Percentiles rank a stretch among this genome's conserved stretches.
phyloP scores from a whole-genome alignment of 1,140 invertebrate genomes.

The Planococcus citri region DNA sequence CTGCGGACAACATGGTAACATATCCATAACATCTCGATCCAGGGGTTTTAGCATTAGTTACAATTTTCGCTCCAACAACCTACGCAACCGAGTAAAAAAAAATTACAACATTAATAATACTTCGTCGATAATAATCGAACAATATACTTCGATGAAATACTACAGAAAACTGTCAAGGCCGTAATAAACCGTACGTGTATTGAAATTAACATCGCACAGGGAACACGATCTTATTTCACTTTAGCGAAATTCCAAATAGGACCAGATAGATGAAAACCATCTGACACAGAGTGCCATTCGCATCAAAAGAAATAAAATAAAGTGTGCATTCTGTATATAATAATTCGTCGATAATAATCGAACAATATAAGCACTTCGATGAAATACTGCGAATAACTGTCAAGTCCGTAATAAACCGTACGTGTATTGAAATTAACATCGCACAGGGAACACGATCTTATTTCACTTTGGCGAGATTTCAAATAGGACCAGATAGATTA shows the following conservation, averaged over 20 bases:
- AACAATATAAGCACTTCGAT: no score
- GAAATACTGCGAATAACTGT: not conserved
- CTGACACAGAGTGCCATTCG: slow-evolving; percentile 20
- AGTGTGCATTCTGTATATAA: no score
- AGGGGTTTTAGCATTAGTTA: slow-evolving; percentile 81
- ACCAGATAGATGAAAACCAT: slow-evolving; percentile 14
- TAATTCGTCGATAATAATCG: no score
- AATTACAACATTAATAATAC: not conserved
- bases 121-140: not conserved
- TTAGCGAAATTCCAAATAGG: slow-evolving; percentile 22
- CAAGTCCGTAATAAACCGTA: slow-evolving; percentile 12
- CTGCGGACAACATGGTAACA: slow-evolving; percentile 79
- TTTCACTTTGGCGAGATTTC: slow-evolving; percentile 2
- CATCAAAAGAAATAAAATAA: slow-evolving; percentile 11
- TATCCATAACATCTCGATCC: slow-evolving; percentile 88
- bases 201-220: not conserved
- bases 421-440: not conserved
- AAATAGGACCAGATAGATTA: slow-evolving; percentile 22
- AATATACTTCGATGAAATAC: not conserved
- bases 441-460: slow-evolving; percentile 15
- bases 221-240: not conserved
- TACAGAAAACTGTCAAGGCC: not conserved
- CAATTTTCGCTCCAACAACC: slow-evolving; percentile 82
- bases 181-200: slow-evolving; percentile 14
- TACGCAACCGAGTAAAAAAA: slow-evolving; percentile 27